A percentile compares a stretch with the other conserved stretches of the same genome.
Evolutionary conservation across 2,888 invertebrate genomes (phyloP).

Genomic region (Lasius platythorax): DNA sequence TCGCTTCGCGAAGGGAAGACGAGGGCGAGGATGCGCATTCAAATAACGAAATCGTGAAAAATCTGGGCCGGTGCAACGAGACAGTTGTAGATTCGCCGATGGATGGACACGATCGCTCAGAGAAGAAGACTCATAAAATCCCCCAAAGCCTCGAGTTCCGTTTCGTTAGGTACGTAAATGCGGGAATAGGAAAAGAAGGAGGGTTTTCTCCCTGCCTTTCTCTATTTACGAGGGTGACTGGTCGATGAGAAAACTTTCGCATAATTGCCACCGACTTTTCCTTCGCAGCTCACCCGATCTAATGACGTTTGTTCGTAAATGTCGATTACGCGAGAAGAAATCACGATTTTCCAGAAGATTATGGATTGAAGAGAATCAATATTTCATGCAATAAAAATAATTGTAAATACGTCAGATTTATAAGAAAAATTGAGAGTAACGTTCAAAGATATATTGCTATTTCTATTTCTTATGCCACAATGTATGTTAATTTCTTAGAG

Average conservation of each 20-base stretch:
- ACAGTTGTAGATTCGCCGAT: conserved; percentile 58
- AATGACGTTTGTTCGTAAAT: conserved; percentile 67
- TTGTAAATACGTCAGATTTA: background rate
- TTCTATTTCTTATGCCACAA: background rate
- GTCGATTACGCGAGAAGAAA: conserved; percentile 57
- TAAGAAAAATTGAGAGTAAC: background rate
- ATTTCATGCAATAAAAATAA: background rate
- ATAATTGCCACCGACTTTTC: conserved; percentile 56
- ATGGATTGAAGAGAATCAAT: conserved; percentile 5
- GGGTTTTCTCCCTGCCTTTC: conserved; percentile 10
- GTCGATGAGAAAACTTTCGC: conserved; percentile 62
- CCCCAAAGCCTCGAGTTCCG: conserved; percentile 58
- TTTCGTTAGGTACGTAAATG: conserved; percentile 59
- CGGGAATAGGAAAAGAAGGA: conserved; percentile 22
- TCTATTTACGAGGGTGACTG: conserved; percentile 46
- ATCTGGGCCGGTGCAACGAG: conserved; percentile 54
- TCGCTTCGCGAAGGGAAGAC: conserved; percentile 17
- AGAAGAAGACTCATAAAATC: conserved; percentile 51
- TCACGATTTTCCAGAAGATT: background rate
- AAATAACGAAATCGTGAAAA: conserved; percentile 56
- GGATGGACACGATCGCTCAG: conserved; percentile 44
- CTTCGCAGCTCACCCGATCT: conserved; percentile 34
- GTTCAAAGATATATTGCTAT: background rate
- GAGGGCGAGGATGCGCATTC: conserved; percentile 19
- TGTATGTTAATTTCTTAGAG: background rate